phyloP scores from a whole-genome alignment of 2,797 vertebrate species.

The Poecile montanus region DNA sequence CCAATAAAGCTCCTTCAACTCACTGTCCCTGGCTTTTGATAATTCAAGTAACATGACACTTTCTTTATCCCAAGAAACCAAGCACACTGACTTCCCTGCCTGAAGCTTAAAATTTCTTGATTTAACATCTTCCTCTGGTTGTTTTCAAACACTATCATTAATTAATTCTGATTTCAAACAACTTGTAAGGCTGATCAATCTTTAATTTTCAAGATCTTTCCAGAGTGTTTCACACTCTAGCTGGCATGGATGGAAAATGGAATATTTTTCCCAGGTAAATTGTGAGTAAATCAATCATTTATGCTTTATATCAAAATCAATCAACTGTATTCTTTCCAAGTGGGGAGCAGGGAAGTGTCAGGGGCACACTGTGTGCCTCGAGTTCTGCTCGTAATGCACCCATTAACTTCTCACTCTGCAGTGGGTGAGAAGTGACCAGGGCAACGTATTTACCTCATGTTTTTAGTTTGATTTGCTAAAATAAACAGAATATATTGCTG shows the following conservation, averaged over 20 bases:
- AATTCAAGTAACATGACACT: fast-evolving
- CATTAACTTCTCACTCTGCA: background rate
- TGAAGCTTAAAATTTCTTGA: background rate
- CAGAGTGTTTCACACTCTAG: background rate
- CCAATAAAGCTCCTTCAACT: background rate
- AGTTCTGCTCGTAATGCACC: background rate
- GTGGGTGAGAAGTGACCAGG: fast-evolving
- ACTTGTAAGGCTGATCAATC: background rate
- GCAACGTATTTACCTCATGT: background rate
- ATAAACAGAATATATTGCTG: background rate
- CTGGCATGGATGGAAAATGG: background rate
- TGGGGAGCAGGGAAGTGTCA: background rate
- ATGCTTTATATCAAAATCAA: background rate
- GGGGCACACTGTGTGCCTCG: fast-evolving
- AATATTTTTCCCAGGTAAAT: background rate
- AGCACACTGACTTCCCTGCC: background rate
- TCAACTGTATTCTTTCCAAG: background rate
- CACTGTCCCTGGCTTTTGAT: background rate
- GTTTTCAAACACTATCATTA: background rate
- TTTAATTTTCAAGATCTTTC: background rate
- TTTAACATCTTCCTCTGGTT: background rate
- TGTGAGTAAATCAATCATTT: background rate
- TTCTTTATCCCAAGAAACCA: background rate
- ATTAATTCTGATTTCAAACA: background rate
- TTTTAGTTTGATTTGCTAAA: background rate